Evolutionary conservation across 2,113 vertebrate genomes (phyloP).

Genomic region (Nibea albiflora): DNA sequence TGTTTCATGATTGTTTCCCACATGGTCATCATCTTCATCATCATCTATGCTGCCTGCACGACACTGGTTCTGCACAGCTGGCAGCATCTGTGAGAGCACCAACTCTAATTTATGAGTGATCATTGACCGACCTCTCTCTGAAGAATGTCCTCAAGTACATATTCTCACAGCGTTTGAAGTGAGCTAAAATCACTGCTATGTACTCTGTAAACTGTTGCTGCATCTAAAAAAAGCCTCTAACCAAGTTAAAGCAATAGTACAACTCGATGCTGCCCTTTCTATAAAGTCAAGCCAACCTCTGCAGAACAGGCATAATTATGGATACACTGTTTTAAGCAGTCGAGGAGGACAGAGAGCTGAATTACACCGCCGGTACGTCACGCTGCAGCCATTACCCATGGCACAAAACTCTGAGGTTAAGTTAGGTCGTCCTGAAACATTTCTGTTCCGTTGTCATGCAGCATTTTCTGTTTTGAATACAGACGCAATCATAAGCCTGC

Average conservation of each 20-base stretch:
- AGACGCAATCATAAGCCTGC: neutral
- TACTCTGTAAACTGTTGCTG: conserved; percentile 29
- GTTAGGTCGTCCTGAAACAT: neutral
- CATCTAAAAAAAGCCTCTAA: conserved; percentile 34
- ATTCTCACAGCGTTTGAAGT: conserved; percentile 10
- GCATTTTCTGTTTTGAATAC: neutral
- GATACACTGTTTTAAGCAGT: conserved; percentile 20
- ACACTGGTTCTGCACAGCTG: conserved; percentile 7
- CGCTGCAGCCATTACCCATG: conserved; percentile 1
- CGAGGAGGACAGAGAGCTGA: conserved; percentile 12
- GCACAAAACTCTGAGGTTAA: neutral
- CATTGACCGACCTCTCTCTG: neutral
- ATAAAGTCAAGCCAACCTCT: conserved; percentile 39
- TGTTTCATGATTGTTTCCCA: conserved; percentile 23
- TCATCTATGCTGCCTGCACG: neutral
- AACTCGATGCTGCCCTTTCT: conserved; percentile 10
- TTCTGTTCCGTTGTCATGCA: conserved; percentile 16
- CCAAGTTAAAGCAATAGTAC: conserved; percentile 18
- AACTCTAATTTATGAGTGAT: neutral
- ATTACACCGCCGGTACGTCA: neutral
- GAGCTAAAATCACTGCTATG: neutral
- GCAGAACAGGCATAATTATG: conserved; percentile 45
- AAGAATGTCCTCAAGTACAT: conserved; percentile 2
- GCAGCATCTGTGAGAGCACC: neutral
- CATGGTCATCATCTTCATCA: neutral